Evolutionary conservation across 2,113 vertebrate genomes (phyloP), one percentile per base, ranked within the genome.

Genomic region (Neogobius melanostomus): DNA sequence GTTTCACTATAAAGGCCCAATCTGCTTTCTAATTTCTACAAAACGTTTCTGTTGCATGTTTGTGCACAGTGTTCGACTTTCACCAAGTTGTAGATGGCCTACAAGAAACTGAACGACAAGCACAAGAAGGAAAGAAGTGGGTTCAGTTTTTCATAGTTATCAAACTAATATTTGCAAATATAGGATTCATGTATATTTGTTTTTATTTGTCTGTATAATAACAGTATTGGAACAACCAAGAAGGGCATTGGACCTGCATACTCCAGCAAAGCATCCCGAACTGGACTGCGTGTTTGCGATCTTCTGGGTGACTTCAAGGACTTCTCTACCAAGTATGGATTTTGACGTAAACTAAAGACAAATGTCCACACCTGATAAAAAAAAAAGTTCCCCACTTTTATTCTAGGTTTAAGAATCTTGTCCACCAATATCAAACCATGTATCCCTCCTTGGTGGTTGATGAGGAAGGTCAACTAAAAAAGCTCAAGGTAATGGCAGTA

Each of bases 211-310:
- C 50, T 44, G 28, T 70, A 61, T 45, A 10, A 45, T 8, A 4
- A 66, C 85, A 99, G 98, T 77, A 99, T 99, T 65, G 98, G 98
- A 87, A 99, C 98, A 73, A 99, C 98, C 76, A 96, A 97, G 88
- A 99, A 98, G 77, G 98, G 98, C 4, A 98, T 99, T 7, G 98
- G 98, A 83, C 98, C 98, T 44, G 96, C 98, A 0, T 99, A 99
- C 74, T 95, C 97, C 53, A 96, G 96, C 84, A 99, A 99, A 88
- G 98, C 96, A 0, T 94, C 97, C 57, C 93, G 97, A 74, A 98
- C 94, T 0, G 98, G 98, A 57, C 95, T 99, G 17, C 95, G 97
- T 12, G 84, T 99, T 11, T 99, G 98, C 45, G 98, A 99, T 90
- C 95, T 99, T 15, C 92, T 99, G 75, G 93, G 96, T 0, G 96